Evolutionary conservation across 2,797 vertebrate species (phyloP).

Genomic region (Diglossa cyanea): DNA sequence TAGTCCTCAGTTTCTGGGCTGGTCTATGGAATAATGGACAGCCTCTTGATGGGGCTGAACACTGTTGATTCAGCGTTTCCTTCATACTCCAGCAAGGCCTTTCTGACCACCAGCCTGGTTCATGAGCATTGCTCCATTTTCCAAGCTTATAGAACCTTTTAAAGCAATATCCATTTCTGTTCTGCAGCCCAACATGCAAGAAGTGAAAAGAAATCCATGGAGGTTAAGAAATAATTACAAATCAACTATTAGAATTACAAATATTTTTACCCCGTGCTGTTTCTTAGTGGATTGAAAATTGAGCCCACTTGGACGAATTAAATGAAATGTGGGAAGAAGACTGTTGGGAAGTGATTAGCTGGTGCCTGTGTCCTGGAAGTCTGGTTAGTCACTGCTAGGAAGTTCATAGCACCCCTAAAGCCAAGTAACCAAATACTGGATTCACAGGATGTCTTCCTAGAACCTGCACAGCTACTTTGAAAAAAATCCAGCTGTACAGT

Average conservation of each 20-base stretch:
- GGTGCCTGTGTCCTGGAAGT: background rate
- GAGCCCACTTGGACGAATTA: background rate
- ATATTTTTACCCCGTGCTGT: background rate
- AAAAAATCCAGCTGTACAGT: background rate
- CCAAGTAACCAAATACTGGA: background rate
- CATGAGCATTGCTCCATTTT: background rate
- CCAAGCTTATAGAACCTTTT: background rate
- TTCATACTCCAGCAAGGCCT: background rate
- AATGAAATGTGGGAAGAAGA: background rate
- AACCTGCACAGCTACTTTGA: background rate
- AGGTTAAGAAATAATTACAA: conserved; percentile 8
- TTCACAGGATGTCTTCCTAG: background rate
- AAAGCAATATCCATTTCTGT: background rate
- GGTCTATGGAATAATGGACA: background rate
- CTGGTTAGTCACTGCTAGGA: background rate
- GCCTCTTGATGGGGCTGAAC: background rate
- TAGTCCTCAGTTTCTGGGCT: background rate
- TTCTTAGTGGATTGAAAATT: background rate
- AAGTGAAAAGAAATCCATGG: background rate
- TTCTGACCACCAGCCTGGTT: background rate
- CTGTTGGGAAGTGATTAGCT: background rate
- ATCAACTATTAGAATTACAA: background rate
- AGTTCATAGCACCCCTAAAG: background rate
- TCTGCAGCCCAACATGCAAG: background rate
- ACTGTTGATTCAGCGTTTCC: background rate